Conservation (phyloP, 1,140 invertebrate species). For the Philaenus spumarius region DNA sequence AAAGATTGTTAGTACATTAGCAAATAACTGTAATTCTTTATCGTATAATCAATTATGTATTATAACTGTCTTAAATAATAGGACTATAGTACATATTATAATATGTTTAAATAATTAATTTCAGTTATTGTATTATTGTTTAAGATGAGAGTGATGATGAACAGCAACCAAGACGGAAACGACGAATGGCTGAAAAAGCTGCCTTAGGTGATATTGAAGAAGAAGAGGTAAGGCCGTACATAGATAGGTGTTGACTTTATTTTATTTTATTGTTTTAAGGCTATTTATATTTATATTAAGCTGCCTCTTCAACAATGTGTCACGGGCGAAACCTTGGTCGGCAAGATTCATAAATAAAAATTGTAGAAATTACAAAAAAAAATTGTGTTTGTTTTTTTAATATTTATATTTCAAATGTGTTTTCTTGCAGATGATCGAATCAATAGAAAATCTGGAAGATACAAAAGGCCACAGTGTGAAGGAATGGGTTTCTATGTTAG, state of each 20-base stretch:
- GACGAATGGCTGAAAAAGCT: conserved; percentile 77
- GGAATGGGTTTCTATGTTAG: conserved; percentile 95
- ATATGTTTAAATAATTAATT: too few species aligned
- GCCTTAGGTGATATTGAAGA: conserved; percentile 70
- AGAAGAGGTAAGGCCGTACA: conserved; percentile 46
- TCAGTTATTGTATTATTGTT: too few species aligned
- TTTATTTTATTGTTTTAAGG: not conserved
- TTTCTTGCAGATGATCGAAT: conserved; percentile 73
- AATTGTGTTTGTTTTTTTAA: not conserved
- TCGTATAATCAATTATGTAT: too few species aligned
- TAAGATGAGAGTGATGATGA: conserved; percentile 68
- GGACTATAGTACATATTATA: too few species aligned
- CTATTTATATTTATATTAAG: too few species aligned
- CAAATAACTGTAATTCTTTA: not conserved
- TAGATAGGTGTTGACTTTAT: conserved; percentile 4
- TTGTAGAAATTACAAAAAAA: not conserved
- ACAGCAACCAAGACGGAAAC: conserved; percentile 60
- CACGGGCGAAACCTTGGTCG: not conserved
- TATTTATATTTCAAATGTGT: conserved; percentile 17
- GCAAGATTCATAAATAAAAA: not conserved
- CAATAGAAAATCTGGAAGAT: conserved; percentile 97
- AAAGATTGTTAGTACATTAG: not conserved
- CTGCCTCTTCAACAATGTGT: too few species aligned
- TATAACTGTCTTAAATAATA: too few species aligned
- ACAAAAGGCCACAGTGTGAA: conserved; percentile 84